phyloP scores from a whole-genome alignment of 1,140 invertebrate genomes.

The Anastrepha ludens region DNA sequence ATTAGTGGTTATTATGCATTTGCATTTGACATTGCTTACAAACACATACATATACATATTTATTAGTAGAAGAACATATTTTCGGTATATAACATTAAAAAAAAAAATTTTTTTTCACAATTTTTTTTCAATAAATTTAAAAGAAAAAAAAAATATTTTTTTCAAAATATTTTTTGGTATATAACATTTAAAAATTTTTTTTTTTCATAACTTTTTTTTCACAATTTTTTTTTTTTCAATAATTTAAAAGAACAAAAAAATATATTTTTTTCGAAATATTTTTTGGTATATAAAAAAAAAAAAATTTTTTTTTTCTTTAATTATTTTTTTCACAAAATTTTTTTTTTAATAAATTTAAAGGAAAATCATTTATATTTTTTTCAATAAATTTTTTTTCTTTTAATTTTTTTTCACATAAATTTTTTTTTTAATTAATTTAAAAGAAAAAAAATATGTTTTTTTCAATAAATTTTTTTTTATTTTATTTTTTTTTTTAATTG shows the following conservation, averaged over 20 bases:
- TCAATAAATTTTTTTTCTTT: background rate
- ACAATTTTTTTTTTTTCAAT: no score
- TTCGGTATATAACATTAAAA: background rate
- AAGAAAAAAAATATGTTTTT: background rate
- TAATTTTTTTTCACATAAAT: background rate
- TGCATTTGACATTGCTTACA: constrained; percentile 35
- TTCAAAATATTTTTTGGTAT: no score
- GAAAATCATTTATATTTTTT: background rate
- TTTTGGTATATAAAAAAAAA: background rate
- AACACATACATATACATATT: constrained; percentile 21
- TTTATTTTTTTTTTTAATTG: no score
- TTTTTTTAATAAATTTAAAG: background rate
- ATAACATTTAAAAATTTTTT: background rate
- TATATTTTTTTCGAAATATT: no score
- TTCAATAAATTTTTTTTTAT: no score
- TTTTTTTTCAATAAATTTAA: no score
- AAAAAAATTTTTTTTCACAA: background rate
- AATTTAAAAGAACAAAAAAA: background rate
- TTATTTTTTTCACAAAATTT: background rate
- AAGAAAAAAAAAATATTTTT: no score
- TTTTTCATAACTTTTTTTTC: background rate
- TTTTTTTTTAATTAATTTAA: no score
- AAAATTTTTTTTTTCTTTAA: no score
- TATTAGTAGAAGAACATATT: constrained; percentile 32
- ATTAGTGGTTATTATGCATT: constrained; percentile 32